A percentile compares a stretch with the other conserved stretches of the same genome.
Evolutionary conservation across 2,113 vertebrate genomes (phyloP).

Genomic region (Boulengeromyrus knoepffleri): DNA sequence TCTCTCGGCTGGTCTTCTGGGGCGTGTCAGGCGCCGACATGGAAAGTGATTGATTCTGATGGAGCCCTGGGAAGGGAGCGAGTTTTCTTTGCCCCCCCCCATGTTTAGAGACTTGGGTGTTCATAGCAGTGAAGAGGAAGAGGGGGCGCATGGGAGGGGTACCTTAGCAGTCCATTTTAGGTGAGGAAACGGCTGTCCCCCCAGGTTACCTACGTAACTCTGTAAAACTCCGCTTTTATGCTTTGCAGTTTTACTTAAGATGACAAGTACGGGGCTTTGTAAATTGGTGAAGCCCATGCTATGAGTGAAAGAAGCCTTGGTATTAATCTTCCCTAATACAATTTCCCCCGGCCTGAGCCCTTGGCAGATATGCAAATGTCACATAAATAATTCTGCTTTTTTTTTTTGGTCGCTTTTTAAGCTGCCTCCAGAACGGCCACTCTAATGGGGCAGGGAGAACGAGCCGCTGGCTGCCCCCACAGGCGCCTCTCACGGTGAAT

Average conservation of each 20-base stretch:
- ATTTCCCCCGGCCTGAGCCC: constrained; percentile 32
- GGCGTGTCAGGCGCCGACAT: not conserved
- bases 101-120: not conserved
- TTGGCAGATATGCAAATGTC: constrained; percentile 47
- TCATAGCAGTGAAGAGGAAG: not conserved
- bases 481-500: not conserved
- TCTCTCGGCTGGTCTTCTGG: not conserved
- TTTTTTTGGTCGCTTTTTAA: constrained; percentile 25
- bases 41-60: not conserved
- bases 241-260: constrained; percentile 31
- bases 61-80: not conserved
- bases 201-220: not conserved
- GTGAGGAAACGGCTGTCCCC: not conserved
- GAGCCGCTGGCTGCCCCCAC: not conserved
- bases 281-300: constrained; percentile 28
- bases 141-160: constrained; percentile 6
- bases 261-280: constrained; percentile 32
- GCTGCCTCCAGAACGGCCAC: not conserved
- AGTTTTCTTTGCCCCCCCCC: not conserved
- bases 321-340: constrained; percentile 40
- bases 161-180: constrained; percentile 24
- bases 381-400: constrained; percentile 48
- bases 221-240: constrained; percentile 3
- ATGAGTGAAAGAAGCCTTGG: constrained; percentile 29
- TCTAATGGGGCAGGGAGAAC: not conserved